Conservation (phyloP, 2,797 vertebrate species). For the Cryptoprocta ferox region DNA sequence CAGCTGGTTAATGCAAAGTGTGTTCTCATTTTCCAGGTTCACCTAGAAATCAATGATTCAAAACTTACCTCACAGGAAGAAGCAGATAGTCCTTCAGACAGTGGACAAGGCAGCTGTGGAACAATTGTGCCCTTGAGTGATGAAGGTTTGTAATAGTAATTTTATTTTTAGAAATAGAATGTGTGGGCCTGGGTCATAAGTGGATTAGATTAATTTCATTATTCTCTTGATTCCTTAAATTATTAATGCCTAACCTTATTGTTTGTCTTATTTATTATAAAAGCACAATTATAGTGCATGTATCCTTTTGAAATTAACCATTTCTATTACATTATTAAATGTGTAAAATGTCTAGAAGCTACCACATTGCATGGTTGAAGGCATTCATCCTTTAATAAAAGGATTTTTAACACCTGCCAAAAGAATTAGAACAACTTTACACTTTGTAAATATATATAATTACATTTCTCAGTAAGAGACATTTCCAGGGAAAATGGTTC, state of each 20-base stretch:
- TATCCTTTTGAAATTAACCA: conserved; percentile 42
- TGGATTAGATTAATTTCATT: conserved; percentile 33
- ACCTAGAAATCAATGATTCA: conserved; percentile 35
- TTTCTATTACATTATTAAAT: conserved; percentile 52
- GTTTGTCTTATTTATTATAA: conserved; percentile 49
- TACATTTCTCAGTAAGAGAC: conserved; percentile 58
- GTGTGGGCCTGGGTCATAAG: neutral
- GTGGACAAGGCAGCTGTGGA: conserved; percentile 87
- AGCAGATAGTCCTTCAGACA: conserved; percentile 84
- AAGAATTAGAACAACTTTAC: conserved; percentile 70
- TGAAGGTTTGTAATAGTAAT: conserved; percentile 81
- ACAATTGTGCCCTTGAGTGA: conserved; percentile 50
- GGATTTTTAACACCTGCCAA: conserved; percentile 64
- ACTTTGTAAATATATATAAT: conserved; percentile 67
- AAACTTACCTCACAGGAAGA: conserved; percentile 66
- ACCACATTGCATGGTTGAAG: conserved; percentile 59
- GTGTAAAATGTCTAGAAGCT: conserved; percentile 58
- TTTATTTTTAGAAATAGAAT: neutral
- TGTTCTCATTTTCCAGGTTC: conserved; percentile 74
- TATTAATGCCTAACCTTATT: conserved; percentile 35
- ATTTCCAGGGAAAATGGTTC: conserved; percentile 34
- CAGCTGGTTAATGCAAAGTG: neutral
- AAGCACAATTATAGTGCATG: conserved; percentile 43
- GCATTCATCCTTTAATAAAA: conserved; percentile 62
- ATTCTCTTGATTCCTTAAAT: conserved; percentile 45